Percentiles rank a stretch among this genome's conserved stretches.
phyloP scores from a whole-genome alignment of 2,888 invertebrate species.

The Ophioninae sp. region DNA sequence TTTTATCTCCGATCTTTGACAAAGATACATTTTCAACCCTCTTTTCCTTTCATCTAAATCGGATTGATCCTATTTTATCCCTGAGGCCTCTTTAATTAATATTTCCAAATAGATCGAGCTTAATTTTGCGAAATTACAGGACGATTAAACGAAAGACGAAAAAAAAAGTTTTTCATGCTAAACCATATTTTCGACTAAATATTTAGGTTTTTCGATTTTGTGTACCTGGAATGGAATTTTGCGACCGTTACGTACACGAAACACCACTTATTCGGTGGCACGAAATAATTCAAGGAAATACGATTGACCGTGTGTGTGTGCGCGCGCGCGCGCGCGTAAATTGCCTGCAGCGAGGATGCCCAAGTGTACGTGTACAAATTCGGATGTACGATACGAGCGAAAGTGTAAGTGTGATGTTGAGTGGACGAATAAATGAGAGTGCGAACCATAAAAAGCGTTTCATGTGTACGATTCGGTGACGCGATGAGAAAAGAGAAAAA shows the following conservation, averaged over 20 bases:
- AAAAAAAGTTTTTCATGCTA: not conserved
- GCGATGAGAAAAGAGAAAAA: not conserved
- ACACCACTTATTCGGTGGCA: conserved; percentile 16
- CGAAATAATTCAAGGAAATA: conserved; percentile 43
- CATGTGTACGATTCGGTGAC: not conserved
- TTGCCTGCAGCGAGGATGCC: not conserved
- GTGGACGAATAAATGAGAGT: conserved; percentile 6
- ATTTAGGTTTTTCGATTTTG: not conserved
- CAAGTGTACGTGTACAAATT: not conserved
- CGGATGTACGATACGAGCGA: not conserved
- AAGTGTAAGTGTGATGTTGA: conserved; percentile 30
- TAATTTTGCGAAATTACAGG: not conserved
- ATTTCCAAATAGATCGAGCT: not conserved
- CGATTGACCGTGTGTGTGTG: not conserved
- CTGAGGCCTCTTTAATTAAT: not conserved
- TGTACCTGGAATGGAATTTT: conserved; percentile 9
- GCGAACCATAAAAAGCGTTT: conserved; percentile 27
- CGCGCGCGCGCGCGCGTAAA: not conserved
- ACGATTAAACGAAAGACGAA: not conserved
- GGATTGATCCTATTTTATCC: not conserved
- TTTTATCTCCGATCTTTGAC: conserved; percentile 6
- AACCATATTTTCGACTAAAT: not conserved
- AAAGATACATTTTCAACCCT: not conserved
- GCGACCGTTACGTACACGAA: conserved; percentile 22
- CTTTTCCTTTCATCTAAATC: not conserved